A percentile compares a stretch with the other conserved stretches of the same genome.
Evolutionary conservation across 1,140 invertebrate genomes (phyloP).

Genomic region (Pectinophora gossypiella): DNA sequence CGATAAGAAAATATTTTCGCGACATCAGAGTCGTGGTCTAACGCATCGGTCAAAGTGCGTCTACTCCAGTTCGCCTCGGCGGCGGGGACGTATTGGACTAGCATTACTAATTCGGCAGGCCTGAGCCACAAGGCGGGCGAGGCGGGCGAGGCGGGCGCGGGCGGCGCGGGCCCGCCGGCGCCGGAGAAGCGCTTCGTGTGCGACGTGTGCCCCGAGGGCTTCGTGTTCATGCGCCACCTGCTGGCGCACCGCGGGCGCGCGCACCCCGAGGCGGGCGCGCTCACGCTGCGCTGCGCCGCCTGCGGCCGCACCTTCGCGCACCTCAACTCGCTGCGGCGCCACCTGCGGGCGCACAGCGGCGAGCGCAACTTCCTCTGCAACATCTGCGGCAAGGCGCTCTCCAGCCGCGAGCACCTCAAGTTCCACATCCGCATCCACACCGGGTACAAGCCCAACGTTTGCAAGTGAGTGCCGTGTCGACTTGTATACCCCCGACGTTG

Average conservation of each 20-base stretch:
- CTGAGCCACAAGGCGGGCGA: conserved; percentile 34
- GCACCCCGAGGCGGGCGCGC: conserved; percentile 52
- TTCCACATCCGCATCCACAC: conserved; percentile 84
- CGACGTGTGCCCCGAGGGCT: conserved; percentile 62
- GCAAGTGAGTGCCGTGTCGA: conserved; percentile 66
- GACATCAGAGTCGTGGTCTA: too few relatives aligned
- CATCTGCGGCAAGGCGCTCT: conserved; percentile 87
- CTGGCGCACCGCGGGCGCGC: conserved; percentile 47
- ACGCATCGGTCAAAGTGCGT: too few relatives aligned
- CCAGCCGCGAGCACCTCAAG: conserved; percentile 81
- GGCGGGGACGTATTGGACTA: too few relatives aligned
- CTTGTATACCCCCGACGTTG: too few relatives aligned
- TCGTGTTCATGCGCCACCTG: conserved; percentile 65
- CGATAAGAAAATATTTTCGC: too few relatives aligned
- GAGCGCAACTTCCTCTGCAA: conserved; percentile 80
- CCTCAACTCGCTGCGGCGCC: conserved; percentile 76
- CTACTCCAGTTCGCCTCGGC: too few relatives aligned
- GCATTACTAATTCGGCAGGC: too few relatives aligned
- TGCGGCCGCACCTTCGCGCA: conserved; percentile 72
- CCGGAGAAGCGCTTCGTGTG: conserved; percentile 55
- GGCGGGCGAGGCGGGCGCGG: neutral
- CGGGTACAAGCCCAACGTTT: conserved; percentile 83
- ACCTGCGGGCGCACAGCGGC: conserved; percentile 78
- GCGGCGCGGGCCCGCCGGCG: conserved; percentile 3
- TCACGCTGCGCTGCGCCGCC: conserved; percentile 61